Conservation (phyloP, 2,888 invertebrate genomes). For the Cremastinae sp. region DNA sequence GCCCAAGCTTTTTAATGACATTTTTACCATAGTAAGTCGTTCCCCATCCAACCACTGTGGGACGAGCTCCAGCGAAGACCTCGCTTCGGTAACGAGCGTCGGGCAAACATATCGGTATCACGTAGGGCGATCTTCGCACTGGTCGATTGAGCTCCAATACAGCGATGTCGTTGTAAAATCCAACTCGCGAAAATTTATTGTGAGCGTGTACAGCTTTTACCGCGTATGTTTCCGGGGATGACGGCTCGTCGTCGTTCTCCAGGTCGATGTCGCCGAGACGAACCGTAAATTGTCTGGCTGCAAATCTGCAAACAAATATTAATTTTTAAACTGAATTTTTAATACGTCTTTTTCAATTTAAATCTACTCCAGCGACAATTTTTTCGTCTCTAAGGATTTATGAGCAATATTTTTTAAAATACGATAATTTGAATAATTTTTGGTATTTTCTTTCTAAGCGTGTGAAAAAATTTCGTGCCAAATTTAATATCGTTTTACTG, state of each 20-base stretch:
- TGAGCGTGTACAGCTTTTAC: constrained; percentile 91
- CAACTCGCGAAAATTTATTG: constrained; percentile 91
- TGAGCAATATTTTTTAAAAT: too few relatives aligned
- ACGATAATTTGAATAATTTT: too few relatives aligned
- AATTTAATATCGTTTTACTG: too few relatives aligned
- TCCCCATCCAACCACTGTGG: constrained; percentile 96
- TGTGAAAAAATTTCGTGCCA: too few relatives aligned
- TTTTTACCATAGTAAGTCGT: constrained; percentile 89
- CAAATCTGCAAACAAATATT: constrained; percentile 84
- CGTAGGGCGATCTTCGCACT: constrained; percentile 91
- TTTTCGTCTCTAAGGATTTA: too few relatives aligned
- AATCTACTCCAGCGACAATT: too few relatives aligned
- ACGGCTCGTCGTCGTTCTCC: constrained; percentile 91
- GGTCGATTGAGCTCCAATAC: constrained; percentile 87
- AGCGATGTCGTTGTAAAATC: constrained; percentile 97
- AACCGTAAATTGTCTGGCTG: constrained; percentile 93
- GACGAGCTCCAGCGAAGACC: constrained; percentile 87
- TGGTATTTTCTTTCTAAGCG: too few relatives aligned
- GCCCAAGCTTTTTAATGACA: neutral
- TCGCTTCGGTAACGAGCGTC: constrained; percentile 83
- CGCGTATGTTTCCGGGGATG: constrained; percentile 89
- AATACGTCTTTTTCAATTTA: neutral
- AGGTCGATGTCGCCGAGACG: constrained; percentile 94
- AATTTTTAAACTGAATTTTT: neutral
- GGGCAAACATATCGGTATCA: constrained; percentile 93